Evolutionary conservation across 2,888 invertebrate genomes (phyloP).

Genomic region (Eremobia ochroleuca): DNA sequence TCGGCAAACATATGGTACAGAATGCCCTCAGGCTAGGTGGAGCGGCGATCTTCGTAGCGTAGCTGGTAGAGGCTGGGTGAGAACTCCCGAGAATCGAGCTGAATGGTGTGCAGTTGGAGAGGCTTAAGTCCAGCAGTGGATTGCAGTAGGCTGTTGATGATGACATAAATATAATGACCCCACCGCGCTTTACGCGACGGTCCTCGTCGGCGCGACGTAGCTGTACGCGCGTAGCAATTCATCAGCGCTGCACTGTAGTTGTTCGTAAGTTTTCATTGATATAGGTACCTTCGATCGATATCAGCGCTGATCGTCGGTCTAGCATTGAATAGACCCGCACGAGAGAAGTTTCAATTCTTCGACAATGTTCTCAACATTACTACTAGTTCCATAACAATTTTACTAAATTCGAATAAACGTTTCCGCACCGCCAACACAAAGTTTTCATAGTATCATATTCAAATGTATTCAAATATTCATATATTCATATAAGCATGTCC

Average conservation of each 20-base stretch:
- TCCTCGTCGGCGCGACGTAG: too few relatives aligned
- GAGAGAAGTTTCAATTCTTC: background rate
- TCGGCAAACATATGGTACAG: background rate
- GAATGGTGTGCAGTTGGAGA: background rate
- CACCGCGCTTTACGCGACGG: too few relatives aligned
- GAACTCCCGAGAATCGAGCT: background rate
- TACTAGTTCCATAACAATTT: background rate
- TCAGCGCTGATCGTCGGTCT: too few relatives aligned
- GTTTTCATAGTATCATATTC: constrained; percentile 29
- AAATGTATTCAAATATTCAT: constrained; percentile 36
- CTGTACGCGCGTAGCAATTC: too few relatives aligned
- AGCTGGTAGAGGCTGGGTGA: background rate
- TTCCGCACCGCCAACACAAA: background rate
- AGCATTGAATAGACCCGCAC: background rate
- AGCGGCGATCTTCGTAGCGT: background rate
- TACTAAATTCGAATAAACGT: background rate
- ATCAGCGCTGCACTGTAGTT: too few relatives aligned
- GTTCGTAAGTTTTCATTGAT: too few relatives aligned
- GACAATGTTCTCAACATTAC: background rate
- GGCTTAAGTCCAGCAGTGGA: background rate
- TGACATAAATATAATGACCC: background rate
- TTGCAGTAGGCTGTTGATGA: background rate
- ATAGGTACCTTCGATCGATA: too few relatives aligned
- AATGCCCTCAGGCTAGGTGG: background rate
- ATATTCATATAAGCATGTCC: constrained; percentile 49